Conservation (phyloP, 1,140 invertebrate genomes). For the Brachionus paranguensis region DNA sequence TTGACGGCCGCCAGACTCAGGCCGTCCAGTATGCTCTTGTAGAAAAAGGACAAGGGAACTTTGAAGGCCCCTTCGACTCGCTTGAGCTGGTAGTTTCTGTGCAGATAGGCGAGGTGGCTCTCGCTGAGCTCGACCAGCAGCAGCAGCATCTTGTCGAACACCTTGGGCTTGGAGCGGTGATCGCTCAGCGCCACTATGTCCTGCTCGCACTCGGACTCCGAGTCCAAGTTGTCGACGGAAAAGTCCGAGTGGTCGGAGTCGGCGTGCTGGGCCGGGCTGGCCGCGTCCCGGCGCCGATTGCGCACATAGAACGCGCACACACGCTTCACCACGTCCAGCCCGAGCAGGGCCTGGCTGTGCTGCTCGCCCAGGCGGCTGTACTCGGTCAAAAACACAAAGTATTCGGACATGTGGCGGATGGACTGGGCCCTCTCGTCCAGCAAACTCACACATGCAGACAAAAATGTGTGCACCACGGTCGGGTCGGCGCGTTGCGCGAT, state of each 20-base stretch:
- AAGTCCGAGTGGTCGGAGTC: background rate
- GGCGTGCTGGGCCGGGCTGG: background rate
- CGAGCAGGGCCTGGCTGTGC: constrained; percentile 76
- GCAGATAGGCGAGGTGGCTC: background rate
- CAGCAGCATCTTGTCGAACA: background rate
- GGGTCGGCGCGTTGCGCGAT: background rate
- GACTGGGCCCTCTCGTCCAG: background rate
- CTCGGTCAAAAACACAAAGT: constrained; percentile 81
- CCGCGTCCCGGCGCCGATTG: background rate
- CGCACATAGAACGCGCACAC: constrained; percentile 81
- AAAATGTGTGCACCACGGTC: background rate
- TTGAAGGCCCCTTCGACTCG: background rate
- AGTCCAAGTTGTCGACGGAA: background rate
- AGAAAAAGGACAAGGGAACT: background rate
- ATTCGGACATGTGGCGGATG: constrained; percentile 79
- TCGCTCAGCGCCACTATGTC: background rate
- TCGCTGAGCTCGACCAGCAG: background rate
- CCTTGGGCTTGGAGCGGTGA: background rate
- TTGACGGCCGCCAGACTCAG: background rate
- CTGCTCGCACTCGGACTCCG: background rate
- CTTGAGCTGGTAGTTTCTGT: background rate
- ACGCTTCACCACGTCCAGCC: constrained; percentile 76
- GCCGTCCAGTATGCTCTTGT: background rate
- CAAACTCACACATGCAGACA: background rate
- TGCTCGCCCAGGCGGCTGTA: constrained; percentile 90